These are phyloP conservation scores for Parnassius glacialis DNA, from an alignment of 2,888 invertebrate genomes.

Conservation along the genomic window DNA sequence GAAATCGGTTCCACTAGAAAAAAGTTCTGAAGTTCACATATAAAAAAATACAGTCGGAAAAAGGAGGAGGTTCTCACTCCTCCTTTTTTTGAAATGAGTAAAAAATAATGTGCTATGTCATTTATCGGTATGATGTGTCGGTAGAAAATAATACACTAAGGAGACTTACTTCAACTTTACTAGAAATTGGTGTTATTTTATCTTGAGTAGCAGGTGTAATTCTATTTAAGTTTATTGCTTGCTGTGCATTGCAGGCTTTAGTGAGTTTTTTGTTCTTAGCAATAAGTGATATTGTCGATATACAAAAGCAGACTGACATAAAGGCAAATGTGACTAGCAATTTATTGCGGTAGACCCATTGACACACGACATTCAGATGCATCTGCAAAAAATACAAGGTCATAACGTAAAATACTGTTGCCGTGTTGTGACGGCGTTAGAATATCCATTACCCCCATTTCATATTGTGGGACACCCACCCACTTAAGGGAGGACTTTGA, in stretches of 20 bases:
- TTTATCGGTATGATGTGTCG: too few species aligned
- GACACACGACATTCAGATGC: conserved; percentile 25
- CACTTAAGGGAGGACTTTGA: too few species aligned
- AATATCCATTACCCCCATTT: too few species aligned
- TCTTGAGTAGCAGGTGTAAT: neutral
- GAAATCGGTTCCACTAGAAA: too few species aligned
- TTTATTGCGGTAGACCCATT: conserved; percentile 51
- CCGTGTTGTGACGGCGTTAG: too few species aligned
- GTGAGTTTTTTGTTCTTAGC: conserved; percentile 30
- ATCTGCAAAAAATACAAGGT: conserved; percentile 33
- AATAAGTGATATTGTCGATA: conserved; percentile 78
- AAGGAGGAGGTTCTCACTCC: too few species aligned
- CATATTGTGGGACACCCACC: too few species aligned
- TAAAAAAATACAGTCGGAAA: too few species aligned
- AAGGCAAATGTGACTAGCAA: conserved; percentile 52
- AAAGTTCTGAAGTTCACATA: too few species aligned
- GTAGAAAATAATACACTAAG: neutral
- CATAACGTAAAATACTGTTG: too few species aligned
- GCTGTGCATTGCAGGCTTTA: conserved; percentile 12
- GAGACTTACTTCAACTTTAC: conserved; percentile 9
- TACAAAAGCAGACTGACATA: conserved; percentile 60
- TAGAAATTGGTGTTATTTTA: neutral
- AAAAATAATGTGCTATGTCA: too few species aligned
- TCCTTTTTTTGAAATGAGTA: too few species aligned
- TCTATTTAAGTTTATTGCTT: neutral